Conservation (phyloP, 2,113 vertebrate genomes). For the Hippocampus abdominalis region DNA sequence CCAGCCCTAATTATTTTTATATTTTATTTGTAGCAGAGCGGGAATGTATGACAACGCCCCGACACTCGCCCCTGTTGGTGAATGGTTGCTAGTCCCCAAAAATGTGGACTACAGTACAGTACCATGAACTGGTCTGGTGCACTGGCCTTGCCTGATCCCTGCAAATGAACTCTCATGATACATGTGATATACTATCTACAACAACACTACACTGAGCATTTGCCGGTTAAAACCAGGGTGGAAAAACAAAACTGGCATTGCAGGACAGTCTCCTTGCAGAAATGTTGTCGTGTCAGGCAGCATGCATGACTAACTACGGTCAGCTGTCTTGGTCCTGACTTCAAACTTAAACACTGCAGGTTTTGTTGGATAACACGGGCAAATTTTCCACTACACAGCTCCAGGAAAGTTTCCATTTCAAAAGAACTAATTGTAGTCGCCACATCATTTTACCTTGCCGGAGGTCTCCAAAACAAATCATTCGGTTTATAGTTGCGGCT, state of each 20-base stretch:
- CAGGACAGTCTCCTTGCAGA: not conserved
- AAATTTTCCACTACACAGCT: conserved; percentile 11
- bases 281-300: not conserved
- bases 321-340: conserved; percentile 36
- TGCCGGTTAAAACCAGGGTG: conserved; percentile 12
- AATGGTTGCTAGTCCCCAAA: not conserved
- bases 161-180: conserved; percentile 11
- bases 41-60: too few relatives aligned
- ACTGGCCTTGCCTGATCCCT: not conserved
- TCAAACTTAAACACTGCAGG: conserved; percentile 40
- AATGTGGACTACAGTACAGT: too few relatives aligned
- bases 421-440: conserved; percentile 17
- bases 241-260: not conserved
- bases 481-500: conserved; percentile 22
- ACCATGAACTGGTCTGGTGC: not conserved
- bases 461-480: conserved; percentile 21
- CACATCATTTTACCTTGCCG: conserved; percentile 4
- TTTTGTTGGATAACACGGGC: conserved; percentile 41
- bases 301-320: conserved; percentile 39
- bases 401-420: conserved; percentile 45
- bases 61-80: not conserved
- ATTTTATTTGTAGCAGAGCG: too few relatives aligned
- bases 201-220: conserved; percentile 17
- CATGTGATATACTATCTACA: conserved; percentile 4
- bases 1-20: too few relatives aligned